Conservation (phyloP, 2,113 vertebrate species). For the Macaca mulatta region DNA sequence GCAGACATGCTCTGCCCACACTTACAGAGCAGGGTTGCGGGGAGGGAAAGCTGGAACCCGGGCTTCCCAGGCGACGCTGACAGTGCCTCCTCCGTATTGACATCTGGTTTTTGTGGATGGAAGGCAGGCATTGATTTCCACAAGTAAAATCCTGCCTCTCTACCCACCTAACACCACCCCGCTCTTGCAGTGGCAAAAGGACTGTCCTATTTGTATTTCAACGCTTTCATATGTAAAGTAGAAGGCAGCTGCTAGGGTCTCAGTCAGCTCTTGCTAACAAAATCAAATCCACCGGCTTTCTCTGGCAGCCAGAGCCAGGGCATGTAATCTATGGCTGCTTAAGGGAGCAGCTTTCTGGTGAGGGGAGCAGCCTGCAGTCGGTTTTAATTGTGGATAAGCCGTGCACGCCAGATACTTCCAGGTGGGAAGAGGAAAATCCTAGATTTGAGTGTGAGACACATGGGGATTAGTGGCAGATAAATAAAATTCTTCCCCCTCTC, state of each 20-base stretch:
- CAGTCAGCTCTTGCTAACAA: slow-evolving; percentile 56
- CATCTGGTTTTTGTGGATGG: neutral
- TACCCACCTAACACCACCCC: too few relatives aligned
- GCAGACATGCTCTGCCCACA: rapidly evolving
- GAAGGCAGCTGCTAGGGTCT: neutral
- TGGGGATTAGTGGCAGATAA: slow-evolving; percentile 63
- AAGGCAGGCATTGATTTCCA: neutral
- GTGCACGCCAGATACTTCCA: neutral
- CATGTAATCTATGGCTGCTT: slow-evolving; percentile 66
- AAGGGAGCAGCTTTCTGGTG: neutral
- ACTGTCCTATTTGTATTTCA: neutral
- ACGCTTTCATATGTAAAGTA: slow-evolving; percentile 37
- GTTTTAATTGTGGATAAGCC: slow-evolving; percentile 68
- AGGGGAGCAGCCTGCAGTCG: neutral
- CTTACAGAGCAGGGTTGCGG: neutral
- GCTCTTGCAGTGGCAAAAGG: neutral
- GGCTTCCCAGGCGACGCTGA: neutral
- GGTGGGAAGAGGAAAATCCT: slow-evolving; percentile 59
- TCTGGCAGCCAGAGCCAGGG: neutral
- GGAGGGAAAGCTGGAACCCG: rapidly evolving
- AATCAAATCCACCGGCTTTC: slow-evolving; percentile 71
- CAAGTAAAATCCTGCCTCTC: slow-evolving; percentile 22
- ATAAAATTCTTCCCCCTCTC: neutral
- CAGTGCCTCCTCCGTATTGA: neutral
- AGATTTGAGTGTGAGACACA: slow-evolving; percentile 48